These are phyloP conservation scores for Agrilus biguttatus DNA, from an alignment of 2,888 invertebrate genomes.

Conservation along the genomic window DNA sequence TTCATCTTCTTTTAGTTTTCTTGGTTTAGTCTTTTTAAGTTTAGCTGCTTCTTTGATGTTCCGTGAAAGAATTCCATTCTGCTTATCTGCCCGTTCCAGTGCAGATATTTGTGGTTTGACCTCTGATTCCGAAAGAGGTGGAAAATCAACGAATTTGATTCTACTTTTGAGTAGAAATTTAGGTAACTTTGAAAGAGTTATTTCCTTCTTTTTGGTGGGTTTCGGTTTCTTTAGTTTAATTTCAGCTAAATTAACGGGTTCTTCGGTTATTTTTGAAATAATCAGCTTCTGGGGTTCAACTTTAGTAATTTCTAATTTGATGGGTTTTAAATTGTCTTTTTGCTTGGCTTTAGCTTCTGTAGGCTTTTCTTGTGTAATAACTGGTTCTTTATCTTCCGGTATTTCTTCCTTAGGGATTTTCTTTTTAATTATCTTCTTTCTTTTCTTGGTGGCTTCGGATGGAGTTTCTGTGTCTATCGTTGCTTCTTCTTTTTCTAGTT, in stretches of 20 bases:
- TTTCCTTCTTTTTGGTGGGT: constrained; percentile 28
- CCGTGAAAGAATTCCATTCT: constrained; percentile 51
- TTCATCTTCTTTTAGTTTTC: constrained; percentile 27
- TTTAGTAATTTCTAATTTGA: constrained; percentile 13
- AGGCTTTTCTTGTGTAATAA: constrained; percentile 11
- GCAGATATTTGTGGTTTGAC: constrained; percentile 18
- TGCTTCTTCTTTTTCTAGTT: constrained; percentile 6
- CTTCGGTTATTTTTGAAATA: constrained; percentile 38
- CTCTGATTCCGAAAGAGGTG: constrained; percentile 32
- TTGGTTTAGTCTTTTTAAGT: constrained; percentile 40
- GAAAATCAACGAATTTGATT: constrained; percentile 41
- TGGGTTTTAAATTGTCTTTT: constrained; percentile 17
- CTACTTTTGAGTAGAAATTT: constrained; percentile 35
- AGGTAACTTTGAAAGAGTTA: constrained; percentile 26
- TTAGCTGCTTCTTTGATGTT: constrained; percentile 49
- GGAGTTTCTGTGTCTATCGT: constrained; percentile 7
- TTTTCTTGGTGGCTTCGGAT: constrained; percentile 1
- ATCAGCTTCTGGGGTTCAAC: constrained; percentile 39
- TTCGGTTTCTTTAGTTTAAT: constrained; percentile 38
- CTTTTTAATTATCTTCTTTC: constrained; percentile 7
- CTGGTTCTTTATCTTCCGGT: constrained; percentile 14
- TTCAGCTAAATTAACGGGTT: constrained; percentile 46
- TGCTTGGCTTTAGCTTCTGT: neutral
- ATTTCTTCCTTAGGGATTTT: constrained; percentile 7
- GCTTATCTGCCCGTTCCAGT: constrained; percentile 37